Conservation (phyloP, 2,113 vertebrate species). For the Trogon surrucura region DNA sequence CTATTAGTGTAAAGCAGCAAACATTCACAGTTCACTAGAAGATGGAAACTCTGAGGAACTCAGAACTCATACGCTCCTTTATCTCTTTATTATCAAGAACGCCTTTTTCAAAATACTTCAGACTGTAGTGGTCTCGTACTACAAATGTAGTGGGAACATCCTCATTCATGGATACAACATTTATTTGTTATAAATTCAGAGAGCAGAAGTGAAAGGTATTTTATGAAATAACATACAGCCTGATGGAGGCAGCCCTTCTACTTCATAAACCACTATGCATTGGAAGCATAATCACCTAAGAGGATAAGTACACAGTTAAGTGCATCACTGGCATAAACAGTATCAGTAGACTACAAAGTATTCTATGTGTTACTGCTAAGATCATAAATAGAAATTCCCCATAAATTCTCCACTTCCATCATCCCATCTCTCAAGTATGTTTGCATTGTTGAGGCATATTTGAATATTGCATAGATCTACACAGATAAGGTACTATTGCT, state of each 20-base stretch:
- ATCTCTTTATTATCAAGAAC: background rate
- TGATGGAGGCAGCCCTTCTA: background rate
- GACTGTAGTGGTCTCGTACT: background rate
- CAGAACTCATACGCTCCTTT: background rate
- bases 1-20: constrained; percentile 1
- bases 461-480: constrained; percentile 84
- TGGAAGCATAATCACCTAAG: background rate
- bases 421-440: background rate
- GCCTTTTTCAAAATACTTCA: background rate
- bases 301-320: background rate
- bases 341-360: background rate
- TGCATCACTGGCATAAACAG: background rate
- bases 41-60: background rate
- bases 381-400: background rate
- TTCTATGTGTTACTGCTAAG: background rate
- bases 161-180: background rate
- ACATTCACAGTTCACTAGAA: background rate
- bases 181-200: background rate
- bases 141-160: background rate
- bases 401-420: background rate
- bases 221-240: background rate
- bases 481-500: constrained; percentile 58
- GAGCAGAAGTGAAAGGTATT: background rate
- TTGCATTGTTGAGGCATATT: constrained; percentile 75
- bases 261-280: background rate